Percentiles rank a stretch among this genome's conserved stretches.
Conservation (phyloP, 2,797 vertebrate genomes). For the Chelmon rostratus region DNA sequence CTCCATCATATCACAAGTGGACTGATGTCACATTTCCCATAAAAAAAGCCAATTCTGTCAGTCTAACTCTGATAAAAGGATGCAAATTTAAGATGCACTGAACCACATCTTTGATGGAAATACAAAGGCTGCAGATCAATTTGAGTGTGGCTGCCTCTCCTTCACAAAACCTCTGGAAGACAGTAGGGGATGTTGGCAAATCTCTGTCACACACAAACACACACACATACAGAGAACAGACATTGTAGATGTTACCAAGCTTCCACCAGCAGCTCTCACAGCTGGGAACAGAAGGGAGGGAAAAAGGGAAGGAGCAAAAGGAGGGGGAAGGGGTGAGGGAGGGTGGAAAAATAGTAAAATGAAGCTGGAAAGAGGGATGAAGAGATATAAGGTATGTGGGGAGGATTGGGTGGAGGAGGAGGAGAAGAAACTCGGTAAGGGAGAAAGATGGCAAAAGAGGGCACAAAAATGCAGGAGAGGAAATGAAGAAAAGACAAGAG, state of each 20-base stretch:
- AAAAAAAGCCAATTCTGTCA: slow-evolving; percentile 8
- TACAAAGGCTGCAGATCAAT: slow-evolving; percentile 39
- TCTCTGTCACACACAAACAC: slow-evolving; percentile 26
- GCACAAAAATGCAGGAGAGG: neutral
- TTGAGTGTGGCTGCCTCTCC: slow-evolving; percentile 52
- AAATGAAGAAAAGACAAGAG: neutral
- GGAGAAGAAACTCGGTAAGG: neutral
- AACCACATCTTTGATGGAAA: slow-evolving; percentile 39
- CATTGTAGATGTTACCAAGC: slow-evolving; percentile 59
- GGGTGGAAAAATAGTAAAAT: slow-evolving; percentile 1
- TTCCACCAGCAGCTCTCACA: slow-evolving; percentile 65
- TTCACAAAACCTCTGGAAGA: slow-evolving; percentile 79
- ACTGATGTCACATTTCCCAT: slow-evolving; percentile 34
- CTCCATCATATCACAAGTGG: slow-evolving; percentile 14
- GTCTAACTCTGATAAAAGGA: slow-evolving; percentile 3
- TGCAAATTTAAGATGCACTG: slow-evolving; percentile 4
- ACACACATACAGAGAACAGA: slow-evolving; percentile 21
- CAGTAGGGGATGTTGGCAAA: slow-evolving; percentile 65
- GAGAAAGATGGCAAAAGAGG: slow-evolving; percentile 4
- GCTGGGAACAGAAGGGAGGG: slow-evolving; percentile 57
- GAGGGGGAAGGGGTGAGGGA: neutral
- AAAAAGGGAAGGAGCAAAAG: slow-evolving; percentile 15
- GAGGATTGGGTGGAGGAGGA: neutral
- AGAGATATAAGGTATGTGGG: slow-evolving; percentile 23
- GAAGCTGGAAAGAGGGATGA: slow-evolving; percentile 35